phyloP scores from a whole-genome alignment of 2,797 vertebrate genomes.

The Propithecus deckenii region DNA sequence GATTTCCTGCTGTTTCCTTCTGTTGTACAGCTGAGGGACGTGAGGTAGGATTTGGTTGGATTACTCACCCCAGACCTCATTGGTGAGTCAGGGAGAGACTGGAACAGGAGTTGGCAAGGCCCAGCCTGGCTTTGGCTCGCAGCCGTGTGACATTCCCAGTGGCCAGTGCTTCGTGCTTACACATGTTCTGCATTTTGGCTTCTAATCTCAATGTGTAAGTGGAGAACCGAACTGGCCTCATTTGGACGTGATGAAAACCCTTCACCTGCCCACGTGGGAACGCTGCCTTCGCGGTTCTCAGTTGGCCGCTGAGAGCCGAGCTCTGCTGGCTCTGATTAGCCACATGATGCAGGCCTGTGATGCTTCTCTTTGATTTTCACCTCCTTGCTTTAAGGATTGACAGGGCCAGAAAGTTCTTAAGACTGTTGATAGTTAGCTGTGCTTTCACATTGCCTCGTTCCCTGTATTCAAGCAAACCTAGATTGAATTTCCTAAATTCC shows the following conservation, averaged over 20 bases:
- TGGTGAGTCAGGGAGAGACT: not conserved
- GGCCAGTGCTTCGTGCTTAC: not conserved
- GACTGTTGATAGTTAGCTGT: not conserved
- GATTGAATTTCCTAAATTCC: not conserved
- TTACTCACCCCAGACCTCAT: not conserved
- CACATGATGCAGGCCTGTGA: not conserved
- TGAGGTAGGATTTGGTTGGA: not conserved
- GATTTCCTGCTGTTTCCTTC: not conserved
- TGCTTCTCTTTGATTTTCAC: not conserved
- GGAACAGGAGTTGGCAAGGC: not conserved
- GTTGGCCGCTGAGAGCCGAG: not conserved
- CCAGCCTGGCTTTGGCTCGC: not conserved
- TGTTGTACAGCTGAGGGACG: not conserved
- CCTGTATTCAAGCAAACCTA: not conserved
- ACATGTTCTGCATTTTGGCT: not conserved
- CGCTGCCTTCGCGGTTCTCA: fast-evolving
- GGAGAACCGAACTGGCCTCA: not conserved
- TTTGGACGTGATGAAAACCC: constrained; percentile 24
- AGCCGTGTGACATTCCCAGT: not conserved
- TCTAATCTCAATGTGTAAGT: not conserved
- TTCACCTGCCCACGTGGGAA: not conserved
- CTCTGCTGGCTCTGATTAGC: not conserved
- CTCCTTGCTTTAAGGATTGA: not conserved
- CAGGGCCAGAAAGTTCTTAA: not conserved
- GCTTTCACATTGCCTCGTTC: not conserved